Conservation (phyloP, 2,797 vertebrate species). For the Leuciscus waleckii region DNA sequence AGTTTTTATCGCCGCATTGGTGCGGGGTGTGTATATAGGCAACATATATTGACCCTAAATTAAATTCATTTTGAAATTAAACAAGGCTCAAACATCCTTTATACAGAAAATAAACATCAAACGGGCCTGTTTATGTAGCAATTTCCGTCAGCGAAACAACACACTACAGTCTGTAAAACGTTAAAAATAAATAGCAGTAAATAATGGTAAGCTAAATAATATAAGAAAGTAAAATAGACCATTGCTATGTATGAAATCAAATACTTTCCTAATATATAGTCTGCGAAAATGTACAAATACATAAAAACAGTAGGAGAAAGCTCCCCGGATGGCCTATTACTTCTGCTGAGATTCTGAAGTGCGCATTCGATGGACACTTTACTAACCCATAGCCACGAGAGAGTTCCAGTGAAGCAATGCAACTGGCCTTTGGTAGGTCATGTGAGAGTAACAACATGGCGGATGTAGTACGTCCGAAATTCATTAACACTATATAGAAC, state of each 20-base stretch:
- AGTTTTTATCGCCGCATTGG: not conserved
- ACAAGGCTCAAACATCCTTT: not conserved
- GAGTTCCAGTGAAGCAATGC: too few species aligned
- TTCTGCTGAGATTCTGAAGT: too few species aligned
- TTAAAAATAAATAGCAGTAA: not conserved
- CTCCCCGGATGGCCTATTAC: too few species aligned
- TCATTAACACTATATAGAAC: too few species aligned
- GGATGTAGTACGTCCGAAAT: too few species aligned
- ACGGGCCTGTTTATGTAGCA: not conserved
- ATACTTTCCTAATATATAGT: not conserved
- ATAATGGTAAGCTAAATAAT: not conserved
- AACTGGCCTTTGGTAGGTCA: too few species aligned
- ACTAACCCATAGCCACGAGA: too few species aligned
- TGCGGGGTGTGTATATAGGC: not conserved
- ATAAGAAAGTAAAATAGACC: not conserved
- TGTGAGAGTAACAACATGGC: too few species aligned
- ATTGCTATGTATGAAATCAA: not conserved
- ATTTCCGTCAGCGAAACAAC: not conserved
- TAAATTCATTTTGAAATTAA: not conserved
- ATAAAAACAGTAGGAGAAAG: too few species aligned
- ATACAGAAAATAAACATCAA: not conserved
- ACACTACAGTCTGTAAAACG: not conserved
- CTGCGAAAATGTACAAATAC: too few species aligned
- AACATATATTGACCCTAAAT: not conserved
- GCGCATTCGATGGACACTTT: too few species aligned